Evolutionary conservation across 2,797 vertebrate species (phyloP).

Genomic region (Poecilia picta): DNA sequence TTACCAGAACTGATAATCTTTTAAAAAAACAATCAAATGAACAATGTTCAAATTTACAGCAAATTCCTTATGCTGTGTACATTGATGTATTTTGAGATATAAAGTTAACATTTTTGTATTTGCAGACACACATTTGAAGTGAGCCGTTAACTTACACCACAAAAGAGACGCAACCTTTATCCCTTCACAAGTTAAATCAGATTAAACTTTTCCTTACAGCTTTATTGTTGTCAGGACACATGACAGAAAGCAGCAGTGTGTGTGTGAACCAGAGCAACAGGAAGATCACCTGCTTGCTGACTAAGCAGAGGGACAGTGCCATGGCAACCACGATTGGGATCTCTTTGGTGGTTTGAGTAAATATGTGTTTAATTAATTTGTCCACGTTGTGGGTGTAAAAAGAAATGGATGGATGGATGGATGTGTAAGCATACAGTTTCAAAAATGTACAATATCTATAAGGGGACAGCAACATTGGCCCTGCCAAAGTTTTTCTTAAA

Average conservation of each 20-base stretch:
- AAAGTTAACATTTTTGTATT: neutral
- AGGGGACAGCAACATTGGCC: neutral
- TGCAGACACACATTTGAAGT: neutral
- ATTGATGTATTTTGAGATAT: neutral
- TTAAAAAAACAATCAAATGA: neutral
- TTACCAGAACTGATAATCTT: slow-evolving; percentile 12
- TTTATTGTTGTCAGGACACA: neutral
- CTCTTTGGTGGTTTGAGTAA: neutral
- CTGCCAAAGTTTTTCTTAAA: neutral
- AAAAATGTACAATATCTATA: neutral
- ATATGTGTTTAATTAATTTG: too few relatives aligned
- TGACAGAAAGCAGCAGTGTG: neutral
- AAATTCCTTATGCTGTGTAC: neutral
- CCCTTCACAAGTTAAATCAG: neutral
- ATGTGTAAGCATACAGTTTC: too few relatives aligned
- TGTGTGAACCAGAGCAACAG: neutral
- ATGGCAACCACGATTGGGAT: neutral
- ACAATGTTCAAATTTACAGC: neutral
- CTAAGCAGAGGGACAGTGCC: neutral
- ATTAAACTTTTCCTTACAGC: neutral
- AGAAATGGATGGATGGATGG: too few relatives aligned
- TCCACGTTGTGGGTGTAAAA: neutral
- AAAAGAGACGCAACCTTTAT: neutral
- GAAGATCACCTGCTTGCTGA: neutral
- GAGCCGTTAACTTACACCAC: neutral